Conservation (phyloP, 2,797 vertebrate species). For the Aplochiton taeniatus region DNA sequence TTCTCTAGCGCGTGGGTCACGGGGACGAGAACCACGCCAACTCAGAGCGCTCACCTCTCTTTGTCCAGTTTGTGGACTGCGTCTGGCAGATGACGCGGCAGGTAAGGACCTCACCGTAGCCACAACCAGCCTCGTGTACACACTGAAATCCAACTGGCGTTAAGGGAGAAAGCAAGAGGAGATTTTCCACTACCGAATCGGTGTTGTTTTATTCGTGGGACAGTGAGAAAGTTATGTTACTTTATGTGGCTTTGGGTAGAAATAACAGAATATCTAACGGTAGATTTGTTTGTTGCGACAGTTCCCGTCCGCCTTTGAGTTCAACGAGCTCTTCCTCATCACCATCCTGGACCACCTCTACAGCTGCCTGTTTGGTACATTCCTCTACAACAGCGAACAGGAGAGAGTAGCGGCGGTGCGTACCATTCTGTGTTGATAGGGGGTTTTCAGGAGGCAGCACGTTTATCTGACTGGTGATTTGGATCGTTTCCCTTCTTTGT, state of each 20-base stretch:
- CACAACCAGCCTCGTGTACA: background rate
- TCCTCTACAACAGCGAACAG: slow-evolving; percentile 92
- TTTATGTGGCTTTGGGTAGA: too few relatives aligned
- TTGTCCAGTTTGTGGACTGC: slow-evolving; percentile 96
- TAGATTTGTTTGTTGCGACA: slow-evolving; percentile 50
- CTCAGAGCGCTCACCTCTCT: slow-evolving; percentile 94
- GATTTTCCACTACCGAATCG: too few relatives aligned
- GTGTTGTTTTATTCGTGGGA: too few relatives aligned
- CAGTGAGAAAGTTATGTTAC: too few relatives aligned
- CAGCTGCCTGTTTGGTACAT: slow-evolving; percentile 95
- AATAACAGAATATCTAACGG: background rate
- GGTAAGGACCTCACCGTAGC: slow-evolving; percentile 61
- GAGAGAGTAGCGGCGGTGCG: slow-evolving; percentile 83
- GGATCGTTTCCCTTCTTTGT: background rate
- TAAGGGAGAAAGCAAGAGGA: too few relatives aligned
- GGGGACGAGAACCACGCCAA: slow-evolving; percentile 90
- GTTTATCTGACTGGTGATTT: background rate
- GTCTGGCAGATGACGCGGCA: slow-evolving; percentile 98
- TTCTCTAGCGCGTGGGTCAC: slow-evolving; percentile 85
- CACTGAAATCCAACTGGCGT: too few relatives aligned
- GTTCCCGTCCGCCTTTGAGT: slow-evolving; percentile 97
- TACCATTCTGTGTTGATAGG: background rate
- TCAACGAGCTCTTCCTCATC: slow-evolving; percentile 93
- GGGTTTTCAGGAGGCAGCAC: background rate
- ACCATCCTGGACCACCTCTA: slow-evolving; percentile 95